Base-by-base conservation (phyloP, 2,888 invertebrate species). In the Lumbricus terrestris region DNA sequence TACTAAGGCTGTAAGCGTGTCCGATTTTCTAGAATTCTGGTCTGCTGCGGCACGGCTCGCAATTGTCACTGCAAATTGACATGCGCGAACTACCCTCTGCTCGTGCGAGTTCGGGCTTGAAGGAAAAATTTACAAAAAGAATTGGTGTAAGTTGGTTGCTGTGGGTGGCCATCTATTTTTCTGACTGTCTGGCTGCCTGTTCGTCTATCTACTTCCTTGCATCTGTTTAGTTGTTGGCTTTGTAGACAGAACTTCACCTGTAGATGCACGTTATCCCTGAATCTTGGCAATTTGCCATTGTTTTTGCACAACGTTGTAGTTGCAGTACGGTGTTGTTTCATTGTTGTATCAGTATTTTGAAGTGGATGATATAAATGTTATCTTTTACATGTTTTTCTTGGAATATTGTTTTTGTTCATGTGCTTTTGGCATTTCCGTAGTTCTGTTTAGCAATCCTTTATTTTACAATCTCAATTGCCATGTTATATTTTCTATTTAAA, bases 21-120 rank as follows among this genome's bases (percentile, higher is more conserved):
- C 35, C 34, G 35, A 37, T 85, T 85, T 85, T 85, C 35, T 88
- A 90, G 90, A 85, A n/a, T 37, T 42, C 90, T 34, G 38, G 47
- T 34, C 85, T 90, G 5, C 90, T 38, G 38, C 90, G 82, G 34
- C 90, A 82, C 40, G 90, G 90, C 37, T 90, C 90, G 18, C 90
- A 90, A 47, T 38, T 90, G 33, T 90, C 90, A 33, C 90, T 90
- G 11, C 90, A 90, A 47, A 90, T 90, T 40, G 90, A 90, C 88
- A 90, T 90, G 90, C 35, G 90, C 40, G 88, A 90, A 34, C 40
- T 90, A 13, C 90, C 90, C 18, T 90, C 90, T 3, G 85, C 47
- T 47, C 85, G 85, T 34, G 47, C 34, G 54, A 88, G 47, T 33
- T 42, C 33, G 5, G 88, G 47, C 18, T 18, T 40, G 38, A 89